phyloP scores from a whole-genome alignment of 1,140 invertebrate species.

The Brachionus calyciflorus region DNA sequence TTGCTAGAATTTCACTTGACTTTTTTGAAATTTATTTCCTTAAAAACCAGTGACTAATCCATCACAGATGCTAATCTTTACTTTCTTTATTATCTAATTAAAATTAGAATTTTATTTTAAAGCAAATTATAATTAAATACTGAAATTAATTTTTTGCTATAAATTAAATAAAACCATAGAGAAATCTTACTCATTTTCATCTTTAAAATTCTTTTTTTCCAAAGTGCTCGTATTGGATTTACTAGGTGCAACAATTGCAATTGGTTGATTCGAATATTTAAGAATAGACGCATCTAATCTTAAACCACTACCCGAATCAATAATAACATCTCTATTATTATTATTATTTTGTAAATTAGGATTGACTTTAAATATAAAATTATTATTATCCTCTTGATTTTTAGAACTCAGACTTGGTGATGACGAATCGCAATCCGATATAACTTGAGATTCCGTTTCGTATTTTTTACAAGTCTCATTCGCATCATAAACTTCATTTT shows the following conservation, averaged over 20 bases:
- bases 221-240: constrained; percentile 27
- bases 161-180: not conserved
- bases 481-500: not conserved
- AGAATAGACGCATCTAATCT: not conserved
- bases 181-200: constrained; percentile 5
- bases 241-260: constrained; percentile 37
- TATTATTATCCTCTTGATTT: not conserved
- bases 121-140: no score
- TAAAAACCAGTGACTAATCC: no score
- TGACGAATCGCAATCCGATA: no score
- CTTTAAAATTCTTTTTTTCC: not conserved
- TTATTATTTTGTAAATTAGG: no score
- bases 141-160: not conserved
- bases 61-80: no score
- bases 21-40: not conserved
- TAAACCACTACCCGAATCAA: not conserved
- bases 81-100: no score
- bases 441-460: no score
- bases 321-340: not conserved
- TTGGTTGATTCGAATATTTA: constrained; percentile 17
- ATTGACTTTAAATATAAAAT: not conserved
- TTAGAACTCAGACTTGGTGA: not conserved
- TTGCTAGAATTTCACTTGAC: not conserved
- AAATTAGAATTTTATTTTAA: no score
- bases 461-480: not conserved